Conservation (phyloP, 2,797 vertebrate genomes). For the Danio kyathit region DNA sequence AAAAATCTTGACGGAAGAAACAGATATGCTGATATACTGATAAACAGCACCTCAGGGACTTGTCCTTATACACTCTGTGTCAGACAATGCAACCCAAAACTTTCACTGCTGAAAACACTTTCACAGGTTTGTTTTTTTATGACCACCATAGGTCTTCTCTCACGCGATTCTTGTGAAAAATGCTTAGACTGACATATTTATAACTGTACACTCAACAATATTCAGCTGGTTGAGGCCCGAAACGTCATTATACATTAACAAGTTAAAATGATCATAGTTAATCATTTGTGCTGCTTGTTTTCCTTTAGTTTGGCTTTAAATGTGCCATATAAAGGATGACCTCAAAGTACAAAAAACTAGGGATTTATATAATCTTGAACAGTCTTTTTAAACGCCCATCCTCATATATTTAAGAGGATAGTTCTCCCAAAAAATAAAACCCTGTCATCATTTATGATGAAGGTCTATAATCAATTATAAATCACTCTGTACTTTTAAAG, state of each 20-base stretch:
- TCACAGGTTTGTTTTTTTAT: not conserved
- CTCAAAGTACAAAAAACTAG: constrained; percentile 19
- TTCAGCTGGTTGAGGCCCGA: constrained; percentile 15
- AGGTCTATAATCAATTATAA: too few species aligned
- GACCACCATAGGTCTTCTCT: not conserved
- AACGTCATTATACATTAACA: constrained; percentile 29
- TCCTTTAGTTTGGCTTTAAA: constrained; percentile 37
- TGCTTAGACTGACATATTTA: not conserved
- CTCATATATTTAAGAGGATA: not conserved
- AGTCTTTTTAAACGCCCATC: not conserved
- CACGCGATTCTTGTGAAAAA: not conserved
- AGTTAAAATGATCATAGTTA: constrained; percentile 43
- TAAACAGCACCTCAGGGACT: constrained; percentile 12
- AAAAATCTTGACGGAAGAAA: constrained; percentile 11
- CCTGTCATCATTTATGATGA: not conserved
- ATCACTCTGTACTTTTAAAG: not conserved
- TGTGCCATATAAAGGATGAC: constrained; percentile 4
- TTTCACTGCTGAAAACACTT: constrained; percentile 15
- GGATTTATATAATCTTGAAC: constrained; percentile 16
- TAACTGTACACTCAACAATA: constrained; percentile 6
- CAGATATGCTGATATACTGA: constrained; percentile 1
- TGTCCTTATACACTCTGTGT: not conserved
- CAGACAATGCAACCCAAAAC: not conserved
- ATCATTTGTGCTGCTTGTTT: constrained; percentile 41
- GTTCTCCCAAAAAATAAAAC: not conserved